Percentiles rank a stretch among this genome's conserved stretches.
Evolutionary conservation across 2,113 vertebrate genomes (phyloP).

Genomic region (Oceanites oceanicus): DNA sequence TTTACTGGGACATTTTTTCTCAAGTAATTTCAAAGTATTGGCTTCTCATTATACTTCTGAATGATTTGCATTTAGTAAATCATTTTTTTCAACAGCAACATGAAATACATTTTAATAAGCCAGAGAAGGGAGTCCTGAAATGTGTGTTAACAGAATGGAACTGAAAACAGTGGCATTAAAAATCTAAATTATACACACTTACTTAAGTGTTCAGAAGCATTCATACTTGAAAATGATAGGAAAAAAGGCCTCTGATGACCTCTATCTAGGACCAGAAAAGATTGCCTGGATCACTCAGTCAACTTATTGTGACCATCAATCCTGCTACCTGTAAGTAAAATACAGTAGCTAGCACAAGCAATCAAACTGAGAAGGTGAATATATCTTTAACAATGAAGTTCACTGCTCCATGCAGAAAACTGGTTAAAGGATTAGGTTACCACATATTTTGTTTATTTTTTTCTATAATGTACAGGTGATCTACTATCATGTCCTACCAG

Average conservation of each 20-base stretch:
- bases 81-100: not conserved
- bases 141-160: not conserved
- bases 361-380: not conserved
- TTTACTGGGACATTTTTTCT: too few relatives aligned
- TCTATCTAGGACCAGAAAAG: not conserved
- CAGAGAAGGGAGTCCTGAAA: not conserved
- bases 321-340: not conserved
- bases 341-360: not conserved
- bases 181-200: not conserved
- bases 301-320: not conserved
- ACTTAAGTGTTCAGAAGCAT: not conserved
- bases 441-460: not conserved
- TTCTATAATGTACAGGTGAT: not conserved
- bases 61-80: not conserved
- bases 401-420: not conserved
- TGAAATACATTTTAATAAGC: not conserved
- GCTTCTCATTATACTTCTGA: not conserved
- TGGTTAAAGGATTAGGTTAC: not conserved
- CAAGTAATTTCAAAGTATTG: not conserved
- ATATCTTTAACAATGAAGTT: not conserved
- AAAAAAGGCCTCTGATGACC: not conserved
- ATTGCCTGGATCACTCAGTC: not conserved
- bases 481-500: not conserved
- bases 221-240: not conserved
- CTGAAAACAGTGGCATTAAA: not conserved